A percentile compares a stretch with the other conserved stretches of the same genome.
Conservation (phyloP, 2,113 vertebrate genomes). For the Crotalus tigris region DNA sequence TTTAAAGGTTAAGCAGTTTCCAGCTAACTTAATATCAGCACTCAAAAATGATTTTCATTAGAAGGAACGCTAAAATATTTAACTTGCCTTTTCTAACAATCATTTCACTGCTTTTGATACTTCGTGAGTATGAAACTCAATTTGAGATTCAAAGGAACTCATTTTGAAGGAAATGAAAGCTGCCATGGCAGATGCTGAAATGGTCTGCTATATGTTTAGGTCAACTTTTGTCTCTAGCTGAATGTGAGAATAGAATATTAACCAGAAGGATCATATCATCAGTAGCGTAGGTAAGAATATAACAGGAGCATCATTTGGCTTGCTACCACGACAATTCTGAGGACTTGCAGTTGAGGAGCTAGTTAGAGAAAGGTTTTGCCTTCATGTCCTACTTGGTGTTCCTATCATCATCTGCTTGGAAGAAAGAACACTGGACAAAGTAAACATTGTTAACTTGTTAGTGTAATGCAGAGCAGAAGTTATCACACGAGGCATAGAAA, state of each 20-base stretch:
- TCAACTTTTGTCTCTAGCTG: neutral
- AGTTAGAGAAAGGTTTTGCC: neutral
- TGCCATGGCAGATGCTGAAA: neutral
- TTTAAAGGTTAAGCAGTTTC: neutral
- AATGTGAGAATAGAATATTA: neutral
- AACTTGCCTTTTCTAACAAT: neutral
- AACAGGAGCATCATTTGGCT: neutral
- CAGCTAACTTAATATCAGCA: neutral
- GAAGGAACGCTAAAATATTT: neutral
- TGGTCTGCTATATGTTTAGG: neutral
- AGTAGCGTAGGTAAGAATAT: neutral
- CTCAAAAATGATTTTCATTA: neutral
- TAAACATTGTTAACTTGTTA: neutral
- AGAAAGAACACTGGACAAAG: neutral
- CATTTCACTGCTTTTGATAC: neutral
- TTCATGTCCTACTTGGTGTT: neutral
- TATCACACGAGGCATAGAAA: neutral
- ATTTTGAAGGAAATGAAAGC: neutral
- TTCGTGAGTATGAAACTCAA: neutral
- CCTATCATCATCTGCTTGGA: neutral
- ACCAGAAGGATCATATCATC: neutral
- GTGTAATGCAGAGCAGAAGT: neutral
- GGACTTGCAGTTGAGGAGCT: neutral
- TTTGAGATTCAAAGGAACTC: no score
- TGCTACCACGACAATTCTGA: neutral